Evolutionary conservation across 2,797 vertebrate species (phyloP), one percentile per base, ranked within the genome.

Genomic region (Perdix hodgsoniae): DNA sequence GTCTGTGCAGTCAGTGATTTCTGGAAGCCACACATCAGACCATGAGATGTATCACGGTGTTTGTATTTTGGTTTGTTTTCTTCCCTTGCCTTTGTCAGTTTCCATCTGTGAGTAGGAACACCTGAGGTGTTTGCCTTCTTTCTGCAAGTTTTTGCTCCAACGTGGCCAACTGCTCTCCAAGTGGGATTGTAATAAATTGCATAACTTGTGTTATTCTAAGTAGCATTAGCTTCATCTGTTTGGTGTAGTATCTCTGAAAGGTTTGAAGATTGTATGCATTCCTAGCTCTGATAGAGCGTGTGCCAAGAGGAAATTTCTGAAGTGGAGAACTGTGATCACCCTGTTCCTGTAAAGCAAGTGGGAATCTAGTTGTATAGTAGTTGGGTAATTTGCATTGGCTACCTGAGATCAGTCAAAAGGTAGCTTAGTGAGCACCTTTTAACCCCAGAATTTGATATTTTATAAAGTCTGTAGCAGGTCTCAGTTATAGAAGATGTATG

Each of bases 241-340:
- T 13, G 22, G 47, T 26, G 22, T 27, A 52, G 50, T 8, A 15
- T 37, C 42, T 71, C 40, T 61, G 65, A 65, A 49, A 54, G 73
- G 27, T 37, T 49, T 69, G 78, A 72, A 63, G 63, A 61, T 44
- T 49, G 6, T 0, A 0, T 59, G n/a, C 18, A 6, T 61, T 76
- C 11, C 24, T 47, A 11, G 21, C 42, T 52, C 0, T 0, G 37
- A 14, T 14, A 52, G 15, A 9, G 12, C 10, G 33, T 67, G 60
- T 57, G 59, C 18, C 40, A 10, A 2, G 33, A 18, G 40, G 16
- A 33, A 59, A 4, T 33, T 67, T 23, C 37, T 42, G 60, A 37
- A 42, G 11, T 45, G 49, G 10, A 64, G 33, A 13, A 42, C 19
- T 0, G 0, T 10, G 21, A 35, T 42, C 1, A 1, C 49, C 29